Evolutionary conservation across 2,888 invertebrate species (phyloP).

Genomic region (Tetanocera ferruginea): DNA sequence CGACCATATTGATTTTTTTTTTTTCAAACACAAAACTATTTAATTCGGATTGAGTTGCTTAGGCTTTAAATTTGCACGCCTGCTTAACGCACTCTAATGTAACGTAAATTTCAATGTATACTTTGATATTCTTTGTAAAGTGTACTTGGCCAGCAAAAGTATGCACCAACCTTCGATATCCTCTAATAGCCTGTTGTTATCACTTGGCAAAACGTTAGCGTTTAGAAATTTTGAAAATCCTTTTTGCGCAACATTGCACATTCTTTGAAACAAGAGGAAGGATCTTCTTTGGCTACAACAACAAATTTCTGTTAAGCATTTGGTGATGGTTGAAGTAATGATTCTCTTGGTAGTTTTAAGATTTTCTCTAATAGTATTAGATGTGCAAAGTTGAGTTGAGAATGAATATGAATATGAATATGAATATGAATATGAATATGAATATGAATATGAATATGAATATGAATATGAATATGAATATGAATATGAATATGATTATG

Average conservation of each 20-base stretch:
- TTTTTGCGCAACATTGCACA: conserved; percentile 38
- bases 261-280: not conserved
- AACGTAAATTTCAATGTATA: not conserved
- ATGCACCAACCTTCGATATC: conserved; percentile 8
- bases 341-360: not conserved
- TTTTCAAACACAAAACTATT: not conserved
- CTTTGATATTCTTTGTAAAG: not conserved
- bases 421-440: no score
- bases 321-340: not conserved
- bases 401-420: no score
- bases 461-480: no score
- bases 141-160: not conserved
- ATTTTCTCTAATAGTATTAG: no score
- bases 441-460: no score
- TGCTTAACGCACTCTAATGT: conserved; percentile 7
- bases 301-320: not conserved
- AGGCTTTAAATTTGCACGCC: not conserved
- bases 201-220: conserved; percentile 11
- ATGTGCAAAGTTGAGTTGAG: not conserved
- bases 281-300: not conserved
- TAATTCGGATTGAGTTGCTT: not conserved
- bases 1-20: not conserved
- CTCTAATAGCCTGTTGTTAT: conserved; percentile 15
- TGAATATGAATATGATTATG: no score
- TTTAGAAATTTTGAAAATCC: conserved; percentile 22